Evolutionary conservation across 2,888 invertebrate genomes (phyloP).

Genomic region (Gastracanthus pulcherrimus): DNA sequence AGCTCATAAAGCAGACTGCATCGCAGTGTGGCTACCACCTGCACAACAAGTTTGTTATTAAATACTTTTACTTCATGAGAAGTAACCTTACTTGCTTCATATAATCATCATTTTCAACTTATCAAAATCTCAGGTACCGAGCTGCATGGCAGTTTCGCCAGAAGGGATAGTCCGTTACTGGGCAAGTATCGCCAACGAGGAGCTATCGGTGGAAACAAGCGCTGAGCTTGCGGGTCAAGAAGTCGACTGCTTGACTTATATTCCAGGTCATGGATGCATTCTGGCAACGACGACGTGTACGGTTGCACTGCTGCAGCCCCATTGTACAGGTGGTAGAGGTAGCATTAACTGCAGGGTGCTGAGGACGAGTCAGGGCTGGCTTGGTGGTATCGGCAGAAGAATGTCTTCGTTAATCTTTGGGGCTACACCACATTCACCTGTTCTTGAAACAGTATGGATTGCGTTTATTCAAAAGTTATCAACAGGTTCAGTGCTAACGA

Average conservation of each 20-base stretch:
- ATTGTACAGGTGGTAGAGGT: conserved; percentile 83
- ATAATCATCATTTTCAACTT: not conserved
- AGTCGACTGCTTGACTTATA: conserved; percentile 86
- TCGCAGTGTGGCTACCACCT: conserved; percentile 84
- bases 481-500: no score
- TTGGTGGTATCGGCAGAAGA: conserved; percentile 91
- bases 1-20: conserved; percentile 92
- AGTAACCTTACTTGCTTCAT: no score
- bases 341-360: conserved; percentile 84
- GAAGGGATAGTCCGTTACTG: conserved; percentile 96
- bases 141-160: conserved; percentile 94
- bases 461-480: not conserved
- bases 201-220: conserved; percentile 89
- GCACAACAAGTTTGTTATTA: conserved; percentile 78
- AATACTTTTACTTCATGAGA: not conserved
- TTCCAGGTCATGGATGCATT: conserved; percentile 87
- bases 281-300: conserved; percentile 95
- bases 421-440: conserved; percentile 81
- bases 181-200: conserved; percentile 93
- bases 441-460: conserved; percentile 81
- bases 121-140: conserved; percentile 81
- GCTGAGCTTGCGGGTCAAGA: conserved; percentile 94
- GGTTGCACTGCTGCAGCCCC: conserved; percentile 85
- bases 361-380: conserved; percentile 88
- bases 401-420: conserved; percentile 91